Conservation (phyloP, 2,888 invertebrate species). For the Masnerella sp. region DNA sequence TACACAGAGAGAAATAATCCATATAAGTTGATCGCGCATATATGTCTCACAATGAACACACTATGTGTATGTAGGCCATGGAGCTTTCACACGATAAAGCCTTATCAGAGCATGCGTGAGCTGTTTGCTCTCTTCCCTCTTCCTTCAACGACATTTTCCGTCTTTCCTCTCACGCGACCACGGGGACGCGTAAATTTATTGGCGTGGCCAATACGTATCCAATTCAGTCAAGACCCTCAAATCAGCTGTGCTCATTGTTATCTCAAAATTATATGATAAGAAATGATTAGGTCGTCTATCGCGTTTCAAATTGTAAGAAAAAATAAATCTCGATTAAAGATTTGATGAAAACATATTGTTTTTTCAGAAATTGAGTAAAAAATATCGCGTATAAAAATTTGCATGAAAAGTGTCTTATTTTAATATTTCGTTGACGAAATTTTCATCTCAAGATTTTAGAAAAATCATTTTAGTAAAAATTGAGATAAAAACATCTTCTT, state of each 20-base stretch:
- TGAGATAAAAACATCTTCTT: no score
- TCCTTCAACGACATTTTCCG: slow-evolving; percentile 49
- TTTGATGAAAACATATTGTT: no score
- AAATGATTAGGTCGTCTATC: no score
- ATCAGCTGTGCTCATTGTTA: slow-evolving; percentile 31
- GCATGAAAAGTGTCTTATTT: no score
- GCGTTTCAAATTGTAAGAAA: no score
- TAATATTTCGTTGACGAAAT: no score
- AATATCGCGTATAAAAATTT: no score
- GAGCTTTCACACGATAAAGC: slow-evolving; percentile 77
- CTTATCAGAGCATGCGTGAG: slow-evolving; percentile 72
- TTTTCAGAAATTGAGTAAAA: no score
- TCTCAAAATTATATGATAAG: no score
- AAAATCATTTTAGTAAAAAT: no score
- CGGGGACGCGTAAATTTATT: slow-evolving; percentile 39
- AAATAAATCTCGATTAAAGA: no score
- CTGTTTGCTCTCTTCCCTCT: slow-evolving; percentile 51
- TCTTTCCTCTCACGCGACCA: slow-evolving; percentile 47
- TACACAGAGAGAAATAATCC: slow-evolving; percentile 38
- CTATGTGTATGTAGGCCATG: slow-evolving; percentile 74
- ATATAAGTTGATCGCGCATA: slow-evolving; percentile 44
- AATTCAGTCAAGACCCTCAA: slow-evolving; percentile 26
- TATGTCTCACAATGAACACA: slow-evolving; percentile 48
- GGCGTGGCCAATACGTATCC: slow-evolving; percentile 31
- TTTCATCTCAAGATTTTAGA: no score